Evolutionary conservation across 2,113 vertebrate genomes (phyloP).

Genomic region (Xiphophorus couchianus): DNA sequence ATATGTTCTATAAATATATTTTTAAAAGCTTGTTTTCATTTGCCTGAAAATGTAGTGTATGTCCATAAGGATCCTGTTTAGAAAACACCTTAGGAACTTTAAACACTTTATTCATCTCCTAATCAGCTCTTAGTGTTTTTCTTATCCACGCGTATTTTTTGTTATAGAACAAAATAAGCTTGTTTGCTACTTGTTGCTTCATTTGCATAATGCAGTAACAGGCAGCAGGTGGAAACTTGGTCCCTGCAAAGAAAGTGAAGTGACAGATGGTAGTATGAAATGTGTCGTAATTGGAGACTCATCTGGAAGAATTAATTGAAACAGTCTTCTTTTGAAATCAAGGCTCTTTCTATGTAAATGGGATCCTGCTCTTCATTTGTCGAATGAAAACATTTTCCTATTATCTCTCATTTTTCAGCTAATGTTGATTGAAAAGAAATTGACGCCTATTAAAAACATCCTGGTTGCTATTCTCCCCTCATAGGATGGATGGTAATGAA

Average conservation of each 20-base stretch:
- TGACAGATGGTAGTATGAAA: constrained; percentile 16
- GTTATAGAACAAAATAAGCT: not conserved
- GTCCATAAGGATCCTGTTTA: not conserved
- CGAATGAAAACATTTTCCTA: not conserved
- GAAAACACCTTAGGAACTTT: not conserved
- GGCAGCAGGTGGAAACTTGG: not conserved
- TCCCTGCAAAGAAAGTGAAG: not conserved
- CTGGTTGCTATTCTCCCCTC: constrained; percentile 2
- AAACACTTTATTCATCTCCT: too few species aligned
- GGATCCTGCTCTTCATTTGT: not conserved
- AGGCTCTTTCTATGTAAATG: constrained; percentile 11
- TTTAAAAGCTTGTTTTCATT: not conserved
- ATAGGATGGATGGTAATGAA: not conserved
- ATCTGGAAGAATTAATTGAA: constrained; percentile 10
- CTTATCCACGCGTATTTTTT: not conserved
- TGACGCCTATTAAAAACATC: not conserved
- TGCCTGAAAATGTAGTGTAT: not conserved
- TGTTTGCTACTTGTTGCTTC: not conserved
- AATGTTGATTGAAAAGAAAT: not conserved
- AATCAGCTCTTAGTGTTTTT: not conserved
- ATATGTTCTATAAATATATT: not conserved
- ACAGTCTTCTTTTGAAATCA: constrained; percentile 7
- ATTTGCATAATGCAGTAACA: constrained; percentile 5
- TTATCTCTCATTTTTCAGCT: not conserved
- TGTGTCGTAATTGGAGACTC: not conserved